Evolutionary conservation across 2,797 vertebrate genomes (phyloP).

Genomic region (Hapalemur alaotrensis): DNA sequence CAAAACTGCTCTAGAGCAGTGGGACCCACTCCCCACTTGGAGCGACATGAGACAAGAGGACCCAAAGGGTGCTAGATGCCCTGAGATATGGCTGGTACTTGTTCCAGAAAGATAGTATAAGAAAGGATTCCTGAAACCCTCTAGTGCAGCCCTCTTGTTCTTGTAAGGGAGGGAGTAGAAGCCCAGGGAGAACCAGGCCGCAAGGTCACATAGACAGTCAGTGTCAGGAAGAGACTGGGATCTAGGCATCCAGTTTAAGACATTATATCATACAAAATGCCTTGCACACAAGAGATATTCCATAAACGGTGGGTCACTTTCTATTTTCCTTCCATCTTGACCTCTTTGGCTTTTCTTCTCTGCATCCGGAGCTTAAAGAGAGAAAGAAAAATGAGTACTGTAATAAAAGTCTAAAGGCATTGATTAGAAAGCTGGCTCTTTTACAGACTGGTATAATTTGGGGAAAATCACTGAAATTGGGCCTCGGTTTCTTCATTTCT

Average conservation of each 20-base stretch:
- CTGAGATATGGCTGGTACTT: background rate
- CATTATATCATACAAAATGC: background rate
- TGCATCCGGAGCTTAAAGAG: background rate
- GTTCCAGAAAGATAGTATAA: background rate
- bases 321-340: background rate
- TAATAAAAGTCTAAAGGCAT: background rate
- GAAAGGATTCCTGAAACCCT: background rate
- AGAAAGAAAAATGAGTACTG: background rate
- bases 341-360: background rate
- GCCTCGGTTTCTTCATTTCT: background rate
- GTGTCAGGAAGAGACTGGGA: background rate
- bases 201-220: background rate
- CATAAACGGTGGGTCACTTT: background rate
- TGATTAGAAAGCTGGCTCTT: background rate
- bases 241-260: background rate
- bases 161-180: background rate
- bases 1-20: background rate
- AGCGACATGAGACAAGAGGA: background rate
- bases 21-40: accelerated
- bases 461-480: background rate
- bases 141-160: background rate
- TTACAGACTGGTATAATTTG: background rate
- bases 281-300: background rate
- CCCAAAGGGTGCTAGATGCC: background rate
- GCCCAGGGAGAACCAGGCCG: background rate